Evolutionary conservation across 2,113 vertebrate genomes (phyloP), one percentile per base, ranked within the genome.

Genomic region (Nesospiza acunhae): DNA sequence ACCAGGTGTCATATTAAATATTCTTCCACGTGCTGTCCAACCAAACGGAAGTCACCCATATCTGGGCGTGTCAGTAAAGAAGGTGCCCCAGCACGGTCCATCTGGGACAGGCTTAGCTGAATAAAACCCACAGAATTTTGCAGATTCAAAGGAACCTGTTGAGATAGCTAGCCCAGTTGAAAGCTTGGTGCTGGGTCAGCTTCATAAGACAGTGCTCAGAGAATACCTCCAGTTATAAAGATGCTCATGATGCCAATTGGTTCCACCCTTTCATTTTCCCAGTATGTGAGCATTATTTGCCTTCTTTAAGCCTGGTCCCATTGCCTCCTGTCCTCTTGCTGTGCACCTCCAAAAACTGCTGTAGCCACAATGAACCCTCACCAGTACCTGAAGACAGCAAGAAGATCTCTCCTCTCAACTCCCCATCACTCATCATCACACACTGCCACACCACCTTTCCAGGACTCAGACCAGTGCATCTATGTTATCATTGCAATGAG

Each of bases 201-300:
- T 64, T 79, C 24, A 2, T 23, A 56, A 49, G 19, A 37, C 33
- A 87, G 20, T 58, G 11, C 74, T 67, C 33, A 60, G 27, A 37
- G 30, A 73, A 23, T 4, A 86, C 2, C 22, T 80, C n/a, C 41
- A 66, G 33, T 18, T 42, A 49, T 13, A 76, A 24, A 82, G 42
- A 59, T 3, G 6, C 8, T 68, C 30, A 5, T 10, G 3, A 63
- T 1, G 1, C 33, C 24, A 55, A 1, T 0, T 76, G 10, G 6
- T 52, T 85, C 39, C 58, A 78, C 8, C 12, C 33, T 75, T 74
- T 69, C 6, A 13, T 39, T 27, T 72, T 70, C 23, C 17, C 59
- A 20, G 5, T 35, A 72, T 15, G 5, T 31, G 39, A 31, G 21
- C 10, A 73, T 41, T 56, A 83, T 41, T 56, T 77, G 24, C 15